Conservation (phyloP, 35 echinoderm and acorn worm species). For the Strongylocentrotus purpuratus region DNA sequence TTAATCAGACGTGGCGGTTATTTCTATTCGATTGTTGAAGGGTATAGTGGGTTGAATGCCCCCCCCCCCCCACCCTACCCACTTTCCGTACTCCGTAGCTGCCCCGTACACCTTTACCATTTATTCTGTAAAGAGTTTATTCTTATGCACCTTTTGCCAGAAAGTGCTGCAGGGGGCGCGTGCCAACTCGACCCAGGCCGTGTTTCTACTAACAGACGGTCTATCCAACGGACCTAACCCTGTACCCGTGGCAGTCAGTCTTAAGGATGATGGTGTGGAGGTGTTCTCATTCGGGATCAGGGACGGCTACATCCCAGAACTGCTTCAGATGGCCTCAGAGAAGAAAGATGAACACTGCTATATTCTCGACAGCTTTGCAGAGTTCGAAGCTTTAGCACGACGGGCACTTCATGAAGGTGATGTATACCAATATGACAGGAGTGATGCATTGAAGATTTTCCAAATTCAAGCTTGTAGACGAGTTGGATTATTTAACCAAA, state of each 20-base stretch:
- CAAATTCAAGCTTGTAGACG: no score
- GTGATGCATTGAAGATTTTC: no score
- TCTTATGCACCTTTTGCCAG: slow-evolving; percentile 54
- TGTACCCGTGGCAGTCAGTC: slow-evolving; percentile 52
- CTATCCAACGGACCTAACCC: slow-evolving; percentile 92
- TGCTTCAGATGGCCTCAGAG: slow-evolving; percentile 78
- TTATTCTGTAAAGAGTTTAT: not conserved
- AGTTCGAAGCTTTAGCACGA: slow-evolving; percentile 92
- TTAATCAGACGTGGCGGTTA: no score
- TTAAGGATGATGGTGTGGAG: slow-evolving; percentile 72
- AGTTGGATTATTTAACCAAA: no score
- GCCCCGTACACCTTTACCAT: no score
- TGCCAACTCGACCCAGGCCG: slow-evolving; percentile 71
- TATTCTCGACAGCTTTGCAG: slow-evolving; percentile 84
- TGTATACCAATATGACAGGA: not conserved
- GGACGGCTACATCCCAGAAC: slow-evolving; percentile 84
- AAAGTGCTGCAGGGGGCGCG: slow-evolving; percentile 72
- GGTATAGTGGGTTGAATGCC: no score
- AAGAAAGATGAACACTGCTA: slow-evolving; percentile 82
- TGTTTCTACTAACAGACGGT: slow-evolving; percentile 95
- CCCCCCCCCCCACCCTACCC: no score
- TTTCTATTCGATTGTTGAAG: no score
- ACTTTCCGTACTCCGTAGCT: no score
- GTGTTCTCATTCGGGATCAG: slow-evolving; percentile 96
- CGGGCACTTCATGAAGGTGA: slow-evolving; percentile 93